Percentiles rank a stretch among this genome's conserved stretches.
These are phyloP conservation scores for Podarcis lilfordi DNA, from an alignment of 2,797 vertebrate genomes.

Conservation along the genomic window DNA sequence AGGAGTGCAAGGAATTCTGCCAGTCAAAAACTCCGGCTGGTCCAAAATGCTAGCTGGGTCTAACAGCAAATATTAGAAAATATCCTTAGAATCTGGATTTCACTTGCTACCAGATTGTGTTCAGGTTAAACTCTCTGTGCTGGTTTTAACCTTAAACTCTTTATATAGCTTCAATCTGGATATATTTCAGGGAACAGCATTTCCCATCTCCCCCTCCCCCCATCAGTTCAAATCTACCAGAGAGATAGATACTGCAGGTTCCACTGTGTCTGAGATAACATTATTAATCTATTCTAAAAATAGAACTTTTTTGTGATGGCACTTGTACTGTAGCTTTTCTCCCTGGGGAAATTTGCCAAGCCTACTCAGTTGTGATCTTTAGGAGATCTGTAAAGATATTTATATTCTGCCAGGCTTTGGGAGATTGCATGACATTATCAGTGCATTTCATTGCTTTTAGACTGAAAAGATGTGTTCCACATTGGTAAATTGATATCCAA, in stretches of 20 bases:
- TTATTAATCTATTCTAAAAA: neutral
- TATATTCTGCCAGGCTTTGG: neutral
- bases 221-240: neutral
- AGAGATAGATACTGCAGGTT: neutral
- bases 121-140: neutral
- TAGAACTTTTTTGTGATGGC: neutral
- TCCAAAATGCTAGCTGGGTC: neutral
- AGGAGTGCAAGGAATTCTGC: neutral
- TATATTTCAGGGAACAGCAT: neutral
- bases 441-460: conserved; percentile 46
- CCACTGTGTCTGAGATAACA: neutral
- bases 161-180: neutral
- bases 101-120: neutral
- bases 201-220: neutral
- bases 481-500: conserved; percentile 33
- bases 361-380: neutral
- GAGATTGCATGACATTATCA: neutral
- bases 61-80: neutral
- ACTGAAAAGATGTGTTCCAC: conserved; percentile 13
- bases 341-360: neutral
- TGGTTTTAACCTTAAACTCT: neutral
- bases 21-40: neutral
- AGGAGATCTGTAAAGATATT: neutral
- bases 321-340: conserved; percentile 6
- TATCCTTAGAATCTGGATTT: neutral